Evolutionary conservation across 2,113 vertebrate species (phyloP).

Genomic region (Lipophrys pholis): DNA sequence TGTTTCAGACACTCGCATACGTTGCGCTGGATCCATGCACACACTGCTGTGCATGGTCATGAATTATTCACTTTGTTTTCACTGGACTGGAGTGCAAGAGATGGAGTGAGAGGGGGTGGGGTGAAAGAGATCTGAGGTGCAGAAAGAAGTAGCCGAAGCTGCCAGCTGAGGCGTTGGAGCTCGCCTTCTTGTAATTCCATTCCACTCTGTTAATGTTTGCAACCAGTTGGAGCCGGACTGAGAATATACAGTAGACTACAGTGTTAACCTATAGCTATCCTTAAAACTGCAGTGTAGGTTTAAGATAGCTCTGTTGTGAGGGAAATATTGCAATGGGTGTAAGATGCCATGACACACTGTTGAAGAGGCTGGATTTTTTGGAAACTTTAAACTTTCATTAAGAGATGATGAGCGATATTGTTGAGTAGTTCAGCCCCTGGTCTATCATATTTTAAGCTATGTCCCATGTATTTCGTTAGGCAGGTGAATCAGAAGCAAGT

Average conservation of each 20-base stretch:
- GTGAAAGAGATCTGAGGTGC: slow-evolving; percentile 63
- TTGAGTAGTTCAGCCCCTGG: background rate
- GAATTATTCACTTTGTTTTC: slow-evolving; percentile 83
- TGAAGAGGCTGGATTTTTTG: background rate
- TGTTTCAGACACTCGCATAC: slow-evolving; percentile 59
- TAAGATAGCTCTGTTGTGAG: background rate
- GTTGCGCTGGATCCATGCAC: slow-evolving; percentile 60
- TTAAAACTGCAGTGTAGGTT: slow-evolving; percentile 12
- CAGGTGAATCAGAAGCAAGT: slow-evolving; percentile 1
- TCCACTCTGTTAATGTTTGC: slow-evolving; percentile 62
- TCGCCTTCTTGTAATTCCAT: slow-evolving; percentile 65
- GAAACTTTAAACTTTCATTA: background rate
- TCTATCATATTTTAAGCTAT: slow-evolving; percentile 8
- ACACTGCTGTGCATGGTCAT: slow-evolving; percentile 61
- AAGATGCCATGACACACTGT: background rate
- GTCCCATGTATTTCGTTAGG: slow-evolving; percentile 33
- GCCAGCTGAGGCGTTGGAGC: slow-evolving; percentile 54
- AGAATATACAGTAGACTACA: slow-evolving; percentile 39
- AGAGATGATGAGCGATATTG: slow-evolving; percentile 6
- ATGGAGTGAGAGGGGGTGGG: slow-evolving; percentile 42
- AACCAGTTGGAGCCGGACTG: slow-evolving; percentile 19
- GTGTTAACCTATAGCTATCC: slow-evolving; percentile 35
- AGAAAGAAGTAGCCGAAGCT: slow-evolving; percentile 48
- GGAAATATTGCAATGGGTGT: background rate
- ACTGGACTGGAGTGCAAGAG: slow-evolving; percentile 56